Conservation (phyloP, 2,797 vertebrate species). For the Margarornis squamiger region DNA sequence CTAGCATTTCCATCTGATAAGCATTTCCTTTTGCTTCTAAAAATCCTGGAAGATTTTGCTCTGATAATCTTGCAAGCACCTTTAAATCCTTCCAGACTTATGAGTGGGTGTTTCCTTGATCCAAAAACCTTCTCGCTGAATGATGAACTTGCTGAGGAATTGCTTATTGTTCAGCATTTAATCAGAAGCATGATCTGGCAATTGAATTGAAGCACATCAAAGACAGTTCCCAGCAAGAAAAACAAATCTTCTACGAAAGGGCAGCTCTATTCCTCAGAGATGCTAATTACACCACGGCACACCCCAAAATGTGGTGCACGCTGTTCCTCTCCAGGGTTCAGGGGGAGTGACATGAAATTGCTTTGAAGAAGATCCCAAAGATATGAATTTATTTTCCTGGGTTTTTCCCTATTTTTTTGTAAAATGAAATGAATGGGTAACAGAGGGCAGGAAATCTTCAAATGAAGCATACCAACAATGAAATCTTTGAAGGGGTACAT, state of each 20-base stretch:
- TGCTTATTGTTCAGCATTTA: conserved; percentile 25
- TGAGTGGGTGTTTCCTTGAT: background rate
- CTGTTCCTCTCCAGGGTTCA: background rate
- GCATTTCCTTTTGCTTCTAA: background rate
- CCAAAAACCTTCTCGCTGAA: background rate
- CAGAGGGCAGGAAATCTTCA: conserved; percentile 64
- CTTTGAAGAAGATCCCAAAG: conserved; percentile 57
- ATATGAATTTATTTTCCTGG: background rate
- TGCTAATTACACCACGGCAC: conserved; percentile 46
- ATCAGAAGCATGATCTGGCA: conserved; percentile 41
- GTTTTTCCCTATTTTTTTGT: background rate
- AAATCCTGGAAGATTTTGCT: background rate
- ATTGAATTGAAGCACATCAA: conserved; percentile 50
- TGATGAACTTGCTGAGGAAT: conserved; percentile 6
- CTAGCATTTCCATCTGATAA: background rate
- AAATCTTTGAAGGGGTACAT: conserved; percentile 62
- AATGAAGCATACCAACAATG: conserved; percentile 63
- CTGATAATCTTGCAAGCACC: background rate
- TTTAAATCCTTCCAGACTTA: background rate
- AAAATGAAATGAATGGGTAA: conserved; percentile 42
- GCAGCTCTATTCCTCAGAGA: background rate
- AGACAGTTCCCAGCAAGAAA: conserved; percentile 18
- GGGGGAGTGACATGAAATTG: background rate
- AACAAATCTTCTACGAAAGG: conserved; percentile 30
- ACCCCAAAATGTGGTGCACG: background rate